phyloP scores from a whole-genome alignment of 2,888 invertebrate species.

The Lasioglossum oenotherae region DNA sequence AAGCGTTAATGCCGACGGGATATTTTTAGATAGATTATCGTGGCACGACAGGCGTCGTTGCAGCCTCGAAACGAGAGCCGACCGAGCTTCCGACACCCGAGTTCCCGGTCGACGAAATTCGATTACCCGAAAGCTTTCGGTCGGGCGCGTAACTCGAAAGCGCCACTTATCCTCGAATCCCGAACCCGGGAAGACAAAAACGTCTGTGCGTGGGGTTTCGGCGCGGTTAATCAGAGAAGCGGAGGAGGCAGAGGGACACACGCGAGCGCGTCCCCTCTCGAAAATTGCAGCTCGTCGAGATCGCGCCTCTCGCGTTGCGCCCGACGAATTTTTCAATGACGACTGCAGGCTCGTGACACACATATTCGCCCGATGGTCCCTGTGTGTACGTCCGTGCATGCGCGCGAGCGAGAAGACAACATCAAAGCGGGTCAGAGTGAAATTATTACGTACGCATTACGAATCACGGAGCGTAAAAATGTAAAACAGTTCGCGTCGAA shows the following conservation, averaged over 20 bases:
- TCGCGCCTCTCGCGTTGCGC: conserved; percentile 11
- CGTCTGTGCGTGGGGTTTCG: background rate
- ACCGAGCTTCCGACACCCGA: background rate
- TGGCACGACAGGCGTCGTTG: background rate
- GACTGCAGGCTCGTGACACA: conserved; percentile 25
- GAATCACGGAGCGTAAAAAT: conserved; percentile 37
- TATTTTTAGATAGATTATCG: background rate
- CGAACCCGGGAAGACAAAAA: background rate
- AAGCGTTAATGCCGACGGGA: background rate
- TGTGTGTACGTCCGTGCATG: background rate
- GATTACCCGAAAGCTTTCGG: conserved; percentile 2
- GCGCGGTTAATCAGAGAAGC: background rate
- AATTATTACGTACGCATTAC: conserved; percentile 46
- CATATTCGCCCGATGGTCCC: background rate
- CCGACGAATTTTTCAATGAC: conserved; percentile 21
- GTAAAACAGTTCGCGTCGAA: conserved; percentile 24
- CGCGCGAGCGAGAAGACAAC: background rate
- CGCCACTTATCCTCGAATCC: background rate
- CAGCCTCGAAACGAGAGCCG: background rate
- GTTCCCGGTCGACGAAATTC: conserved; percentile 10
- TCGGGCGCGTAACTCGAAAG: background rate
- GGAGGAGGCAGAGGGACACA: background rate
- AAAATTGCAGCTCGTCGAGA: conserved; percentile 1
- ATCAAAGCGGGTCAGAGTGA: conserved; percentile 21
- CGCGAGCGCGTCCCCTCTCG: background rate